Evolutionary conservation across 2,113 vertebrate genomes (phyloP).

Genomic region (Morone chrysops): DNA sequence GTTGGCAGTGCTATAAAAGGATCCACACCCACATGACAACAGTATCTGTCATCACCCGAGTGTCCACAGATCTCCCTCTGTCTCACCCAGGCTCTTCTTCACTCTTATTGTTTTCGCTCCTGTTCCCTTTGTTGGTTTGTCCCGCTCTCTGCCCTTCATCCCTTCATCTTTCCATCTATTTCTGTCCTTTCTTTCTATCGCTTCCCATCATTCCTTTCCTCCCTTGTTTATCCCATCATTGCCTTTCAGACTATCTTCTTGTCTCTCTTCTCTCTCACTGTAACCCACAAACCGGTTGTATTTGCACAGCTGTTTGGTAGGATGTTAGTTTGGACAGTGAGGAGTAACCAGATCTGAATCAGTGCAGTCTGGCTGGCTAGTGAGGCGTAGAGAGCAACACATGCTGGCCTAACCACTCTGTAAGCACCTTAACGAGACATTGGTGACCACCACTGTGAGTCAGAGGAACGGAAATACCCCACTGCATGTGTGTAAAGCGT

Average conservation of each 20-base stretch:
- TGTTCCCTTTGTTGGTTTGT: slow-evolving; percentile 62
- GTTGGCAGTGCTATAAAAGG: slow-evolving; percentile 76
- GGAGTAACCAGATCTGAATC: slow-evolving; percentile 52
- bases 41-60: slow-evolving; percentile 73
- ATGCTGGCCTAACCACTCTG: slow-evolving; percentile 57
- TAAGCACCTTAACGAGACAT: slow-evolving; percentile 67
- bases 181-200: slow-evolving; percentile 27
- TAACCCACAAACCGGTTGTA: slow-evolving; percentile 29
- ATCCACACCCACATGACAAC: slow-evolving; percentile 75
- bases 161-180: slow-evolving; percentile 34
- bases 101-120: slow-evolving; percentile 56
- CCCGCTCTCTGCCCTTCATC: slow-evolving; percentile 48
- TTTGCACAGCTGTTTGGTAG: slow-evolving; percentile 73
- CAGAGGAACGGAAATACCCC: slow-evolving; percentile 23
- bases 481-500: not conserved
- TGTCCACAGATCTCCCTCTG: slow-evolving; percentile 59
- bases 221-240: slow-evolving; percentile 38
- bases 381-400: slow-evolving; percentile 69
- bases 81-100: slow-evolving; percentile 60
- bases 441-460: slow-evolving; percentile 54
- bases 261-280: slow-evolving; percentile 31
- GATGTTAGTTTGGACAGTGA: slow-evolving; percentile 65
- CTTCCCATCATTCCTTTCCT: slow-evolving; percentile 41
- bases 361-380: slow-evolving; percentile 58
- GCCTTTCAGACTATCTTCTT: slow-evolving; percentile 3